A percentile compares a stretch with the other conserved stretches of the same genome.
These are phyloP conservation scores for Anarhynchus alexandrinus DNA, from an alignment of 2,113 vertebrate species.

Conservation along the genomic window DNA sequence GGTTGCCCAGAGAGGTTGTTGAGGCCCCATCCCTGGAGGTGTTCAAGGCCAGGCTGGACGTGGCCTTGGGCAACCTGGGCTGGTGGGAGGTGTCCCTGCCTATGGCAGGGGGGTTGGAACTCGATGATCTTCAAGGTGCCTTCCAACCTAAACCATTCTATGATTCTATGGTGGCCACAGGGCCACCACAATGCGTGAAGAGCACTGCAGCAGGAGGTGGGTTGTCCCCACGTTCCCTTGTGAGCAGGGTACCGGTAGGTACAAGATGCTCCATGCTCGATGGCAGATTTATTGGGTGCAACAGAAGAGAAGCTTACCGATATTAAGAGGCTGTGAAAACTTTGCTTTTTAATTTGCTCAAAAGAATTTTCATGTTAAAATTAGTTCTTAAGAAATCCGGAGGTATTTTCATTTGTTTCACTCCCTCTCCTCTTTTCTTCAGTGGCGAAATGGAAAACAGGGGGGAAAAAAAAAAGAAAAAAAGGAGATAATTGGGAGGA, in stretches of 20 bases:
- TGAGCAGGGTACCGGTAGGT: not conserved
- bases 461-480: no score
- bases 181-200: not conserved
- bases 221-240: not conserved
- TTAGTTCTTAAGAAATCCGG: not conserved
- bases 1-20: no score
- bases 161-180: not conserved
- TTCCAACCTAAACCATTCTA: no score
- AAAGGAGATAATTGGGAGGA: not conserved
- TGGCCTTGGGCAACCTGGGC: no score
- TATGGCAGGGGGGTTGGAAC: no score
- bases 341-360: not conserved
- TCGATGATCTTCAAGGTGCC: no score
- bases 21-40: no score
- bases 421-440: not conserved
- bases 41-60: no score
- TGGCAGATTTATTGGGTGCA: not conserved
- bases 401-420: not conserved
- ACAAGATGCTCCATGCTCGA: fast-evolving
- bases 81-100: no score
- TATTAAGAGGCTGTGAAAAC: not conserved
- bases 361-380: not conserved
- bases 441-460: not conserved
- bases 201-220: not conserved
- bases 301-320: not conserved